A percentile compares a stretch with the other conserved stretches of the same genome.
These are phyloP conservation scores for Basileuterus tristriatus DNA, from an alignment of 2,797 vertebrate genomes.

Conservation along the genomic window DNA sequence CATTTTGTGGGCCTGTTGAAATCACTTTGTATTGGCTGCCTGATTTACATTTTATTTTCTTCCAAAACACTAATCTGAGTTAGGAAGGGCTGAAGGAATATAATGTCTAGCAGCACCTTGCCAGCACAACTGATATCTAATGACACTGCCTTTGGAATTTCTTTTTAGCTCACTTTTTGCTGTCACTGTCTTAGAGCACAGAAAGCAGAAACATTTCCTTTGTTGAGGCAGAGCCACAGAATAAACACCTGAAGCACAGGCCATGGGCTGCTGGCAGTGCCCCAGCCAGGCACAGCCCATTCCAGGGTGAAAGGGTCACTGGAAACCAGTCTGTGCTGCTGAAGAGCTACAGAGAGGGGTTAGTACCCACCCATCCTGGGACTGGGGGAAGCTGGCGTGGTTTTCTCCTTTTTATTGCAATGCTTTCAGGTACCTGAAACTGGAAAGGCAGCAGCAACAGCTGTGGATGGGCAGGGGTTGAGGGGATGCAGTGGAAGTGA, in stretches of 20 bases:
- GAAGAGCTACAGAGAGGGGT: too few species aligned
- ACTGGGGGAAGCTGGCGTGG: background rate
- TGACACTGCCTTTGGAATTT: background rate
- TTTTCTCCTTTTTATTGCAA: too few species aligned
- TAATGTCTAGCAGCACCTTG: background rate
- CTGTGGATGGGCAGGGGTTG: background rate
- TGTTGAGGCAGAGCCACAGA: background rate
- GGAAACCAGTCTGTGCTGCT: background rate
- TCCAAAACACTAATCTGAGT: background rate
- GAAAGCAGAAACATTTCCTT: background rate
- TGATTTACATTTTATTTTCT: background rate
- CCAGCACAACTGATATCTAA: background rate
- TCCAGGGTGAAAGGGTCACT: background rate
- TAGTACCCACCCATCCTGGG: background rate
- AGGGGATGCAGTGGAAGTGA: background rate
- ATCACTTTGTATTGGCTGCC: background rate
- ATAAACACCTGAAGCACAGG: background rate
- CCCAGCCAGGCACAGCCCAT: background rate
- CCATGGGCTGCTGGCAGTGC: background rate
- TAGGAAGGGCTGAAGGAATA: background rate
- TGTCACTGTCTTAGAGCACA: background rate
- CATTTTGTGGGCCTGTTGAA: background rate
- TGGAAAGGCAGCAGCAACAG: background rate
- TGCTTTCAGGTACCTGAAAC: background rate
- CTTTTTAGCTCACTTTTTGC: background rate